These are phyloP conservation scores for Pseudopodoces humilis DNA, from an alignment of 2,113 vertebrate species.

Conservation along the genomic window DNA sequence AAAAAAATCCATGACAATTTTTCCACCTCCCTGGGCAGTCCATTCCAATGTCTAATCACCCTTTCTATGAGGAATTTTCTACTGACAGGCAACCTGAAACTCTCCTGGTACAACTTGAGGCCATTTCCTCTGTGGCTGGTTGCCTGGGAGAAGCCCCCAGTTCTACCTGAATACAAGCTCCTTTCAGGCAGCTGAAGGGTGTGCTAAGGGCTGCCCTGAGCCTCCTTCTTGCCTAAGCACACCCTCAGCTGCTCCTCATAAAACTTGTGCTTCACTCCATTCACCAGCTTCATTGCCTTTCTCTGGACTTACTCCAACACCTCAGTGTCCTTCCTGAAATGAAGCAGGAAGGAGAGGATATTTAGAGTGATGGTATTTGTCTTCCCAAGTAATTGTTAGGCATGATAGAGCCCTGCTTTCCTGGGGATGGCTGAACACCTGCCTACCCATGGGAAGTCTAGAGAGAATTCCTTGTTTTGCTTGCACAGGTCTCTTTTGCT, in stretches of 20 bases:
- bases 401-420: not conserved
- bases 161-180: not conserved
- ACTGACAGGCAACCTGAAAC: not conserved
- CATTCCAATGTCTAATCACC: not conserved
- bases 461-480: not conserved
- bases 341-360: not conserved
- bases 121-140: not conserved
- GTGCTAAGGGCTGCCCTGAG: not conserved
- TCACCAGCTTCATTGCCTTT: no score
- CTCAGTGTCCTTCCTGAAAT: accelerated
- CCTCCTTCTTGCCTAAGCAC: not conserved
- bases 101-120: not conserved
- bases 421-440: not conserved
- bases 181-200: no score
- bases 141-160: not conserved
- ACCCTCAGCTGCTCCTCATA: not conserved
- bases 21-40: not conserved
- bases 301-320: not conserved
- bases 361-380: not conserved
- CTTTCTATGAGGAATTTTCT: not conserved
- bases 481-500: not conserved
- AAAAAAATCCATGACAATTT: not conserved
- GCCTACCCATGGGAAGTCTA: not conserved
- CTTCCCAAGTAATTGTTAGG: not conserved
- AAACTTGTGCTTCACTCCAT: not conserved